phyloP scores from a whole-genome alignment of 2,888 invertebrate genomes.

The Eristalinus sepulchralis region DNA sequence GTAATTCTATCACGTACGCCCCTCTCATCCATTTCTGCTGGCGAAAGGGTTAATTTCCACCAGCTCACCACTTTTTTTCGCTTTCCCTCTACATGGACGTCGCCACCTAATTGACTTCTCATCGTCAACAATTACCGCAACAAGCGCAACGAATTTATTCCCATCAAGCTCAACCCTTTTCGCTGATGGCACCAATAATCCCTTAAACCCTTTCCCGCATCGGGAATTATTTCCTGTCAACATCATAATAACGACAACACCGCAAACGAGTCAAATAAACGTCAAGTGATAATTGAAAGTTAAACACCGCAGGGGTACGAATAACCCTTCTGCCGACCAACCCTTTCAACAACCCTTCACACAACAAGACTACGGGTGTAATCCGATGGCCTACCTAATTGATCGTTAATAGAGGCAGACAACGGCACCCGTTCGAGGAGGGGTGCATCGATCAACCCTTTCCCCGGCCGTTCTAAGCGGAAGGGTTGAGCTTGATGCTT shows the following conservation, averaged over 20 bases:
- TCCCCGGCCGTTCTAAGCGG: neutral
- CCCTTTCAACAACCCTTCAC: constrained; percentile 38
- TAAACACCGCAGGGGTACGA: constrained; percentile 50
- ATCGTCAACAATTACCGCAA: neutral
- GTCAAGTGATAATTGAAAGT: constrained; percentile 54
- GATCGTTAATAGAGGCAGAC: constrained; percentile 56
- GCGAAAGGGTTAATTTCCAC: neutral
- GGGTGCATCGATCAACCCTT: constrained; percentile 32
- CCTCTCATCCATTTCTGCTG: neutral
- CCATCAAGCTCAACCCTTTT: constrained; percentile 6
- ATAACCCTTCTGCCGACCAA: constrained; percentile 46
- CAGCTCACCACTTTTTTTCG: neutral
- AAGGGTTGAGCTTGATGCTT: constrained; percentile 46
- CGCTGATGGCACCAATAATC: constrained; percentile 19
- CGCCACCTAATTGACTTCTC: neutral
- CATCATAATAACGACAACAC: constrained; percentile 53
- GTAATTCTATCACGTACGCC: neutral
- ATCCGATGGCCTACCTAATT: constrained; percentile 57
- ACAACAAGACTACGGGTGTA: neutral
- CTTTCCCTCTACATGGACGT: neutral
- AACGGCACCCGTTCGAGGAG: constrained; percentile 31
- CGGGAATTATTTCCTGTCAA: constrained; percentile 21
- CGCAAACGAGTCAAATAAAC: constrained; percentile 49
- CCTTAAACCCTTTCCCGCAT: constrained; percentile 27
- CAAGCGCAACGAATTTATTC: neutral